Conservation (phyloP, 2,113 vertebrate genomes). For the Melanostigma gelatinosum region DNA sequence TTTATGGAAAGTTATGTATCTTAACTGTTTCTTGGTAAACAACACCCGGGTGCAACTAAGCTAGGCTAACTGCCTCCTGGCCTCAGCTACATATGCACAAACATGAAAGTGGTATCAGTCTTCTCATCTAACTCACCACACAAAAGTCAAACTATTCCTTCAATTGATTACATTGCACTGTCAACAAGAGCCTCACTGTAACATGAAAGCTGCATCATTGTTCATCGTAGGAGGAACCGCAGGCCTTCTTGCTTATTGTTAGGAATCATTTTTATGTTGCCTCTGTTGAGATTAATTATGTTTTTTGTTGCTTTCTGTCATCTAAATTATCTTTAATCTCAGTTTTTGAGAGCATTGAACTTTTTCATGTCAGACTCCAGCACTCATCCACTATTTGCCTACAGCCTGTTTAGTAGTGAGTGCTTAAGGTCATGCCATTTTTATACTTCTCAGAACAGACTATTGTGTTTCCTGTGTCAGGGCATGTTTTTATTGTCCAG, state of each 20-base stretch:
- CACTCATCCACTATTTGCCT: slow-evolving; percentile 12
- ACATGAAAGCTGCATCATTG: slow-evolving; percentile 21
- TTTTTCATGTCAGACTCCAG: slow-evolving; percentile 48
- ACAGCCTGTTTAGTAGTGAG: slow-evolving; percentile 46
- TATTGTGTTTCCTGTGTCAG: slow-evolving; percentile 57
- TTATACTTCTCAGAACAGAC: slow-evolving; percentile 50
- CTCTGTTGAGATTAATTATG: slow-evolving; percentile 28
- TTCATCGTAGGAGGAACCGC: slow-evolving; percentile 25
- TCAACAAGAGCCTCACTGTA: slow-evolving; percentile 6
- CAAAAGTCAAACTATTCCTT: neutral
- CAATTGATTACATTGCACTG: slow-evolving; percentile 3
- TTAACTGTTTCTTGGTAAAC: neutral
- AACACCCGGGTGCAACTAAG: neutral
- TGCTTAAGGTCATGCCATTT: slow-evolving; percentile 56
- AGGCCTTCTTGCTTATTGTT: slow-evolving; percentile 23
- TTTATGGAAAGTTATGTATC: neutral
- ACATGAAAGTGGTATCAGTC: neutral
- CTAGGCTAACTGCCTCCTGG: neutral
- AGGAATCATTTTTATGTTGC: slow-evolving; percentile 39
- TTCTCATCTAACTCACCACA: neutral
- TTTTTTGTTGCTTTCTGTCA: slow-evolving; percentile 28
- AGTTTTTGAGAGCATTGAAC: slow-evolving; percentile 52
- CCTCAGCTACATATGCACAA: neutral
- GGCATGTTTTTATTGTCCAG: slow-evolving; percentile 57
- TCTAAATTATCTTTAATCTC: slow-evolving; percentile 16